These are phyloP conservation scores for Rhodophaea formosa DNA, from an alignment of 2,888 invertebrate species.

Conservation along the genomic window DNA sequence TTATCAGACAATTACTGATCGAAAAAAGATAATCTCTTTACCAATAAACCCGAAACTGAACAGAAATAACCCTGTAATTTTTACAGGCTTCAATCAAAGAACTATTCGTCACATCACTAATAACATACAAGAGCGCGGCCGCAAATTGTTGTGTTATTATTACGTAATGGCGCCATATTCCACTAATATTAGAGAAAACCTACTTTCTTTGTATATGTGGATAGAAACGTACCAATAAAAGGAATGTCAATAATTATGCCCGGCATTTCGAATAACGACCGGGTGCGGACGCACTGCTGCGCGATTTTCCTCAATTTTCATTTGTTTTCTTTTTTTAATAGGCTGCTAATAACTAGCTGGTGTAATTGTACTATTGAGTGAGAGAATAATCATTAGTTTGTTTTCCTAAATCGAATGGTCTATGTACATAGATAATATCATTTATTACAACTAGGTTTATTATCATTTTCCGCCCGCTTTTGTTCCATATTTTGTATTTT, in stretches of 20 bases:
- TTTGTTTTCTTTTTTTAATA: conserved; percentile 17
- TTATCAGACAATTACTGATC: background rate
- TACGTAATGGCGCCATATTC: conserved; percentile 13
- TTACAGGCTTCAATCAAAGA: conserved; percentile 6
- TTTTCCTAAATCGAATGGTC: background rate
- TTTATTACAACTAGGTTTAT: no score
- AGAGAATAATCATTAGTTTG: background rate
- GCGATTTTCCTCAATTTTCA: conserved; percentile 17
- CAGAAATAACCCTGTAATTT: background rate
- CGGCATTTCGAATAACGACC: conserved; percentile 31
- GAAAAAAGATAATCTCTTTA: background rate
- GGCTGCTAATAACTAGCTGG: conserved; percentile 2
- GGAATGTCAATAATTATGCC: conserved; percentile 35
- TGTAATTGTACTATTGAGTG: background rate
- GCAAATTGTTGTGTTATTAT: conserved; percentile 18
- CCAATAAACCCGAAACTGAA: background rate
- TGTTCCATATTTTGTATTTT: no score
- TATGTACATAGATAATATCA: no score
- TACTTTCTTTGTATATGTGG: conserved; percentile 21
- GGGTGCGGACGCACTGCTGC: conserved; percentile 23
- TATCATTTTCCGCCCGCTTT: no score
- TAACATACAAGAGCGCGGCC: conserved; percentile 11
- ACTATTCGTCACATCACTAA: conserved; percentile 11
- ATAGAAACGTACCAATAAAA: conserved; percentile 22
- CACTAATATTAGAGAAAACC: conserved; percentile 18